Percentiles rank a stretch among this genome's conserved stretches.
Evolutionary conservation across 2,888 invertebrate genomes (phyloP).

Genomic region (Abscondita cerata): DNA sequence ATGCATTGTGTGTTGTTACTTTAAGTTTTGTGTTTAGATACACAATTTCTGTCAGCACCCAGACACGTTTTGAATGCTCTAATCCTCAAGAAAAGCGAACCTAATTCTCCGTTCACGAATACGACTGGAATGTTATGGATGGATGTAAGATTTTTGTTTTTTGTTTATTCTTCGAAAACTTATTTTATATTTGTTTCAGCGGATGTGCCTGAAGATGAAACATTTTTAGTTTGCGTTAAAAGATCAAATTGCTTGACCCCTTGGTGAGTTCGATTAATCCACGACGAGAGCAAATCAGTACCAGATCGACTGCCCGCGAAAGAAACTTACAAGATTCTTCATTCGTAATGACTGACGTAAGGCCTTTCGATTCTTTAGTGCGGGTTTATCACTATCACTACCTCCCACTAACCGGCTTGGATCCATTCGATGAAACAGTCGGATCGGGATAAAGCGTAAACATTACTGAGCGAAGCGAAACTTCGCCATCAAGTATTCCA

Average conservation of each 20-base stretch:
- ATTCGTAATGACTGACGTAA: constrained; percentile 2
- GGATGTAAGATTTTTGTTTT: neutral
- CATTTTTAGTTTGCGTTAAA: neutral
- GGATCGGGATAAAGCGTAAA: neutral
- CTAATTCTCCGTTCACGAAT: neutral
- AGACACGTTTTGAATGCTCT: neutral
- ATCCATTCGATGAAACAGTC: neutral
- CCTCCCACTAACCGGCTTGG: neutral
- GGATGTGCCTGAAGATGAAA: neutral
- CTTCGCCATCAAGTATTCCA: neutral
- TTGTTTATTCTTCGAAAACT: neutral
- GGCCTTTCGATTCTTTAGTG: neutral
- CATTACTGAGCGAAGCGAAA: neutral
- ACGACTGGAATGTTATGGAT: neutral
- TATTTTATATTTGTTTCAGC: neutral
- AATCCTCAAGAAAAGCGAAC: neutral
- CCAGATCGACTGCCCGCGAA: neutral
- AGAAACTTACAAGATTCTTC: neutral
- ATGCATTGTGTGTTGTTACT: neutral
- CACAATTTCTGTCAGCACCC: neutral
- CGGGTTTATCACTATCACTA: no score
- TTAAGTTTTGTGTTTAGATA: neutral
- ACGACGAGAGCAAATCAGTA: neutral
- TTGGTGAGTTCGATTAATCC: neutral
- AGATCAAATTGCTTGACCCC: neutral